A percentile compares a stretch with the other conserved stretches of the same genome.
These are phyloP conservation scores for Zhuqinia jingwanae DNA, from an alignment of 2,888 invertebrate species.

Conservation along the genomic window DNA sequence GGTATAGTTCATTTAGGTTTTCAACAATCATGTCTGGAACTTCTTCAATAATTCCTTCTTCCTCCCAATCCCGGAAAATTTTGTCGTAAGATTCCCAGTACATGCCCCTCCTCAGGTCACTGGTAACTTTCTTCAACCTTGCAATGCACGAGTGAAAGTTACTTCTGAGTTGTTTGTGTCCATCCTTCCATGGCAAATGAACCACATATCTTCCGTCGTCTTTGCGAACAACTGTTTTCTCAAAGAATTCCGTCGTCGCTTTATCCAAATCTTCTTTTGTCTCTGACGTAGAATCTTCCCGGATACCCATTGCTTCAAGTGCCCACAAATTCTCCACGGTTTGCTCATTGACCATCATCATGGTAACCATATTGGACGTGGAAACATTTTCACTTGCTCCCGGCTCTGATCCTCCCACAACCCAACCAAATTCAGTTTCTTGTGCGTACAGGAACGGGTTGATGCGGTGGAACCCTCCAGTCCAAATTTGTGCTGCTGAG, in stretches of 20 bases:
- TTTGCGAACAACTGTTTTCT: slow-evolving; percentile 78
- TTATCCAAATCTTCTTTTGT: slow-evolving; percentile 64
- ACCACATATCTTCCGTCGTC: slow-evolving; percentile 80
- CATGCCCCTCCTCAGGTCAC: background rate
- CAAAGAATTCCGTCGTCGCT: slow-evolving; percentile 78
- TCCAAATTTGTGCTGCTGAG: background rate
- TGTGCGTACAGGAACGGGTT: background rate
- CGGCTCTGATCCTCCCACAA: background rate
- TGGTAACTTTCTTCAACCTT: too few relatives aligned
- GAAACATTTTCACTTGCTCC: background rate
- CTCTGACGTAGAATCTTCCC: slow-evolving; percentile 78
- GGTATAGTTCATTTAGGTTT: slow-evolving; percentile 36
- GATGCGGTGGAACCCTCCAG: background rate
- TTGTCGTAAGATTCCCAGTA: background rate
- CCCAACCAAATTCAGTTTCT: background rate
- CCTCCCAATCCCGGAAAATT: slow-evolving; percentile 2
- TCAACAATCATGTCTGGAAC: slow-evolving; percentile 37
- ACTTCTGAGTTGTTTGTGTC: slow-evolving; percentile 78
- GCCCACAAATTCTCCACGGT: slow-evolving; percentile 78
- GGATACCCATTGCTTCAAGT: slow-evolving; percentile 80
- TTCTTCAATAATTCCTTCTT: slow-evolving; percentile 15
- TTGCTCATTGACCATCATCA: background rate
- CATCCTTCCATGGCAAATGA: slow-evolving; percentile 80
- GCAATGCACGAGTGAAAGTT: background rate
- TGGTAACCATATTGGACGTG: background rate